Conservation (phyloP, 1,140 invertebrate genomes). For the Pogonomyrmex californicus region DNA sequence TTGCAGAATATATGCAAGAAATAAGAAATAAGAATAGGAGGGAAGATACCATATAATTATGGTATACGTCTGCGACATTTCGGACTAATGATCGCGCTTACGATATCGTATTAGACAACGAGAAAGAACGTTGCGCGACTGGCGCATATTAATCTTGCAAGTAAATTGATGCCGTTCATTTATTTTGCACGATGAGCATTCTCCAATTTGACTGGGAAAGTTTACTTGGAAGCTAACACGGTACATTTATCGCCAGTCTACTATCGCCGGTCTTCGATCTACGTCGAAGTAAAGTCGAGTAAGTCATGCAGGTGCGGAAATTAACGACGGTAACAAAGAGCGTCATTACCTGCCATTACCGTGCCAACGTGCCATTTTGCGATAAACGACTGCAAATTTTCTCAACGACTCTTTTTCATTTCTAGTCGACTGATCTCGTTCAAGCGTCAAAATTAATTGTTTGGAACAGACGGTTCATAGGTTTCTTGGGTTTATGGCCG, state of each 20-base stretch:
- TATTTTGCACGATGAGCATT: not conserved
- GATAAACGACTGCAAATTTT: not conserved
- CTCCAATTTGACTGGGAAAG: not conserved
- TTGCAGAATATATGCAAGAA: not conserved
- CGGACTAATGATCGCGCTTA: not conserved
- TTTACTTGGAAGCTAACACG: constrained; percentile 19
- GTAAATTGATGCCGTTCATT: constrained; percentile 27
- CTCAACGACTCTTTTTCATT: not conserved
- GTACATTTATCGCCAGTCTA: not conserved
- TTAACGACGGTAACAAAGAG: not conserved
- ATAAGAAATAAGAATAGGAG: not conserved
- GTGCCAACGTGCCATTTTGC: too few species aligned
- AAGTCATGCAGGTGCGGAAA: constrained; percentile 31
- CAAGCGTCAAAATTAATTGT: constrained; percentile 15
- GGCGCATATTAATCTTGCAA: constrained; percentile 45
- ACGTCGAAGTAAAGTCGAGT: not conserved
- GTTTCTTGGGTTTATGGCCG: constrained; percentile 49
- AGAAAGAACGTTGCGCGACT: not conserved
- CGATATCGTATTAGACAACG: not conserved
- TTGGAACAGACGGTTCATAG: constrained; percentile 54
- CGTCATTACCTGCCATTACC: too few species aligned
- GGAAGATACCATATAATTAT: constrained; percentile 22
- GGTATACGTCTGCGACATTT: constrained; percentile 19
- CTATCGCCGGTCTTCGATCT: not conserved
- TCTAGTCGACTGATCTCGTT: not conserved